Evolutionary conservation across 2,888 invertebrate species (phyloP), one percentile per base, ranked within the genome.

Genomic region (Apamea crenata): DNA sequence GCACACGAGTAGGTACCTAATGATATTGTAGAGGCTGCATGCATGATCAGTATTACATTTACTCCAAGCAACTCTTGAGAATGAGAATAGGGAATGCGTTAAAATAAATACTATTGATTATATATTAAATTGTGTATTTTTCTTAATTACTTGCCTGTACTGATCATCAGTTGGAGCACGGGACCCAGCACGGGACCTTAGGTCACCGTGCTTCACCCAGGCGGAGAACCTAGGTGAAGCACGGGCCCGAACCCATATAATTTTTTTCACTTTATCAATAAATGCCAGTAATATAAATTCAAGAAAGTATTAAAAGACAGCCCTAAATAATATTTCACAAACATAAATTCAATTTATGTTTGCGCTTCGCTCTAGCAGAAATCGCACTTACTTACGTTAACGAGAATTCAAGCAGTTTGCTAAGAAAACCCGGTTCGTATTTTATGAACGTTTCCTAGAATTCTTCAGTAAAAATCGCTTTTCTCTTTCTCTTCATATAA

Each of bases 1-100:
- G 82, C 79, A 82, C 50, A 53, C 21, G 25, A 81, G 61, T 81
- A 32, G 10, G 7, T 56, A 69, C 47, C 29, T 69, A 80, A 77
- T 80, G 29, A 63, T 73, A 63, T 36, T 63, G 47, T 25, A 21
- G 44, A 56, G 56, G 25, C 10, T 61, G 73, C 29, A 74, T 25
- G 18, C 18, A 32, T 53, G 32, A 65, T 78, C 40, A 50, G 36
- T 29, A 50, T 50, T n/a, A 47, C n/a, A 29, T 40, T 25, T 32
- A 47, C 18, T 7, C 25, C 44, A 47, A 14, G 16, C 16, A 47
- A 47, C 47, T 16, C 47, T 47, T 47, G 5, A 47, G 47, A 47
- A 59, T 59, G 12, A n/a, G 12, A 59, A n/a, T 59, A 56, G 3
- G n/a, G n/a, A 4, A 18, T 47, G 16, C 47, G 47, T 4, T 47